Base-by-base conservation (phyloP, 2,888 invertebrate species). In the Agrochola circellaris region DNA sequence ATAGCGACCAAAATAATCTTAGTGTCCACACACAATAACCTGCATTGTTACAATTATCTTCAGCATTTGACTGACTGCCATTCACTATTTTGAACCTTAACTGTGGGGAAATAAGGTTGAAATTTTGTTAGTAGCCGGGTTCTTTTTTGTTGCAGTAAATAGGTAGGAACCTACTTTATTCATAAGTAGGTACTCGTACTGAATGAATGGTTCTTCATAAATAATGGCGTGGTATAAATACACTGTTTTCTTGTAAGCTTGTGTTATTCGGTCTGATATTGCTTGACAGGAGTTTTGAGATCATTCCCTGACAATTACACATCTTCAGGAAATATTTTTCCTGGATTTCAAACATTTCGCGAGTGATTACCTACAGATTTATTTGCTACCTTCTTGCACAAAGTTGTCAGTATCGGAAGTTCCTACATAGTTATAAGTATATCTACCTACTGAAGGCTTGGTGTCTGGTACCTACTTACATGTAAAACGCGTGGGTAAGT, bases 41-140 rank as follows among this genome's bases (percentile, higher is more conserved):
- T 60, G 48, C 66, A 85, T 87, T 85, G 86, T 83, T 79, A 38
- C 54, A 13, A 80, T 72, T 75, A 84, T 82, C 83, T 79, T 75
- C 60, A 64, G 26, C 30, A 56, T 68, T 81, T 67, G 64, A 38
- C 38, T 26, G 23, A 51, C 30, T 30, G 11, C 8, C 23, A 23
- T 75, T 75, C 11, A 17, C 26, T 23, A 75, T 54, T 83, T 56
- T 62, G 9, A 58, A 73, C 66, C 61, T 73, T 75, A 79, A 2
- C 0, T 0, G 0, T 1, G 8, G 0, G 1, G 2, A 11, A 1
- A 45, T 71, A 84, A 60, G 56, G 62, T 61, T 69, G 51, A 66
- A n/a, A 54, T 78, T 73, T 20, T 11, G 66, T 60, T 68, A 26
- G 56, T 65, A 26, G 3, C 9, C 1, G 0, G 11, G 20, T 38